These are phyloP conservation scores for Sinocyclocheilus maitianheensis DNA, from an alignment of 2,113 vertebrate genomes.

Conservation along the genomic window DNA sequence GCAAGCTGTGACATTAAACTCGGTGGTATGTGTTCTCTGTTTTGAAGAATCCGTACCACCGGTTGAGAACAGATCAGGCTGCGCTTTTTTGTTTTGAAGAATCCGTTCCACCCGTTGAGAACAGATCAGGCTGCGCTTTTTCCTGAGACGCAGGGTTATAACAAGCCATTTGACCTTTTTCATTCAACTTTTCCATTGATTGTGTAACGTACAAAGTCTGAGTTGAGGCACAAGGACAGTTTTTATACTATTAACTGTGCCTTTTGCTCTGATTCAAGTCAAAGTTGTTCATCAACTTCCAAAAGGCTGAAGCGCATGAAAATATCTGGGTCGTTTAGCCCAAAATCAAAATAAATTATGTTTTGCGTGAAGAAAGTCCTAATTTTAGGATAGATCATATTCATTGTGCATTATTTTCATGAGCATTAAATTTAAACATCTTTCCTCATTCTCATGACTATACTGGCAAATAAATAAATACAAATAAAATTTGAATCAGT, in stretches of 20 bases:
- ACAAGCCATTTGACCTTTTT: conserved; percentile 5
- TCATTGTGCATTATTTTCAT: background rate
- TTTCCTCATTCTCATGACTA: background rate
- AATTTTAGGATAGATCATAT: background rate
- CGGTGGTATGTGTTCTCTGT: background rate
- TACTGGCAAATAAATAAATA: too few relatives aligned
- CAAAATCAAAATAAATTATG: background rate
- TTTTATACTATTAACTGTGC: background rate
- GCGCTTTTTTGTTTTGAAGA: background rate
- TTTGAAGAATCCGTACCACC: background rate
- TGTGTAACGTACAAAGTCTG: background rate
- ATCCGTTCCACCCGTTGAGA: background rate
- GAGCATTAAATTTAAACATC: background rate
- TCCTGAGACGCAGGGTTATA: background rate
- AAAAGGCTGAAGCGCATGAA: background rate
- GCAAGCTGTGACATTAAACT: conserved; percentile 20
- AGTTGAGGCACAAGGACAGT: background rate
- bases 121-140: background rate
- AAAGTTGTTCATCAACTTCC: background rate
- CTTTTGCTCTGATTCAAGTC: background rate
- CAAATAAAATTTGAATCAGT: too few relatives aligned
- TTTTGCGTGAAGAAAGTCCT: background rate
- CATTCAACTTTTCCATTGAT: background rate
- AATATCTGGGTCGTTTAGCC: background rate
- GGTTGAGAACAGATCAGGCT: background rate